Evolutionary conservation across 1,140 invertebrate species (phyloP), one percentile per base, ranked within the genome.

Genomic region (Phortica variegata): DNA sequence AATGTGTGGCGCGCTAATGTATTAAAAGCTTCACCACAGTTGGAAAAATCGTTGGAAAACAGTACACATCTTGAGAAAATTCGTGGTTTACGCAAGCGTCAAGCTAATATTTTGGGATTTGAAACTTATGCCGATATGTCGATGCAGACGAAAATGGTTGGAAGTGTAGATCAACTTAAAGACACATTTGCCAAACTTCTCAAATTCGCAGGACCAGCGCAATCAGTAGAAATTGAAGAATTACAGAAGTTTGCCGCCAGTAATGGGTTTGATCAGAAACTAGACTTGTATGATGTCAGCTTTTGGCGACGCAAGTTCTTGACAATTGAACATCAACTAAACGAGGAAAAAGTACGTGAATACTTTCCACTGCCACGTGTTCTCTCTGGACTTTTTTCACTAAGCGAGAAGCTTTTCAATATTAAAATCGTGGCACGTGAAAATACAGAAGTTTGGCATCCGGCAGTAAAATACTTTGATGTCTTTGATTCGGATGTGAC

Each of bases 81-180:
- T 36, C 79, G 92, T 26, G 71, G 60, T 26, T 65, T 83, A 34
- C 85, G 90, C 65, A 74, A 71, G 19, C 82, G 87, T 37, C 83
- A 89, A 65, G 92, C 93, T 0, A 79, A 85, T 60, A 53, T 87
- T 16, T 77, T 96, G 37, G 93, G 93, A 0, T 97, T 85, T 74
- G 79, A 87, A 40, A 85, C 81, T 48, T 95, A 82, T 77, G 86
- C 83, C 0, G 84, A 94, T 21, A 85, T 96, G 84, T 92, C 88
- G 21, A 93, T 97, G 90, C 85, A 91, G 79, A 95, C 91, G 0
- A 96, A 95, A 82, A 95, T 97, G 91, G 91, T 92, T 3, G 87
- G 86, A 23, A 87, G 75, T 54, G 76, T 93, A n/a, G 83, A 89
- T 18, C 90, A 87, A 77, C 84, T 95, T 1, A 78, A 87, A 43